These are phyloP conservation scores for Lacerta agilis DNA, from an alignment of 2,797 vertebrate genomes.

Conservation along the genomic window DNA sequence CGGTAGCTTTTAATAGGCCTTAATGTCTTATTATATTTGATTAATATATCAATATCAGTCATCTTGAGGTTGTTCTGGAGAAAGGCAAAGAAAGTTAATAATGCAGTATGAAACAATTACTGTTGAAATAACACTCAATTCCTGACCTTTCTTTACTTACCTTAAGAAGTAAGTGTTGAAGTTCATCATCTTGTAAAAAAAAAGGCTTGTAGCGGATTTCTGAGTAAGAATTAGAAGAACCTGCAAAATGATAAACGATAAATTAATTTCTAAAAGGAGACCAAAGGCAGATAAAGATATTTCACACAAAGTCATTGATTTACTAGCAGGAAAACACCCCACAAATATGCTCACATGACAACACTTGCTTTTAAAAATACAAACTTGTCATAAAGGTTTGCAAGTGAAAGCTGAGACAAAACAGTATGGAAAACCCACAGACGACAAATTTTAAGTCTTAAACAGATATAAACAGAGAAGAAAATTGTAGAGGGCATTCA, in stretches of 20 bases:
- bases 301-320: not conserved
- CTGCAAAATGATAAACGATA: constrained; percentile 72
- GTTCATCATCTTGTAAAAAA: constrained; percentile 91
- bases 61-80: not conserved
- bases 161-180: constrained; percentile 91
- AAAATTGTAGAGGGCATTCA: too few relatives aligned
- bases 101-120: not conserved
- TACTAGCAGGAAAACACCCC: not conserved
- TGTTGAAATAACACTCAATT: not conserved
- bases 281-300: not conserved
- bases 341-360: not conserved
- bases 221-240: constrained; percentile 84
- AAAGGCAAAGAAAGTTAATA: not conserved
- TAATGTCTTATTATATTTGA: not conserved
- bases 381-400: not conserved
- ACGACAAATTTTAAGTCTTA: not conserved
- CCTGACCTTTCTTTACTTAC: constrained; percentile 74
- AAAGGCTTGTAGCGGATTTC: constrained; percentile 89
- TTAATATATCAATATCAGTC: not conserved
- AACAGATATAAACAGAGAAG: not conserved
- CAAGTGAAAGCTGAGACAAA: not conserved
- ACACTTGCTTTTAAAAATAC: not conserved
- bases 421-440: too few relatives aligned
- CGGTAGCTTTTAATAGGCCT: too few relatives aligned
- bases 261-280: constrained; percentile 6